Conservation (phyloP, 2,113 vertebrate genomes). For the Burhinus bistriatus region DNA sequence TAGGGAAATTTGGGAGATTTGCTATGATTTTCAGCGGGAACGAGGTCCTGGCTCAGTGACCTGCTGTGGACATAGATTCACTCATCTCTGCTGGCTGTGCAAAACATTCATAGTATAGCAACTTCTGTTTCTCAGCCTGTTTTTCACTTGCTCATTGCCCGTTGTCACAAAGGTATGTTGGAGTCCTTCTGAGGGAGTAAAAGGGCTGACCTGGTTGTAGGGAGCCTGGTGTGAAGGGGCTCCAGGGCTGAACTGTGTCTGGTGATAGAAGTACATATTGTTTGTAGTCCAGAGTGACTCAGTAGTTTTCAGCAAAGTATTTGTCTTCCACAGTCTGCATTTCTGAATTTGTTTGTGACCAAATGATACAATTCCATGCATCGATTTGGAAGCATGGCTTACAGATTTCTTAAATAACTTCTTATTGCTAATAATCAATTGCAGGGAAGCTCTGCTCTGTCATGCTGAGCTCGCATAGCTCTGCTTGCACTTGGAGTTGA, state of each 20-base stretch:
- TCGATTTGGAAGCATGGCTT: neutral
- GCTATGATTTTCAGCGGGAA: neutral
- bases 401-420: neutral
- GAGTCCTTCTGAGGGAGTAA: neutral
- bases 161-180: rapidly evolving
- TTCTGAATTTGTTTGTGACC: neutral
- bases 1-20: neutral
- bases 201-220: neutral
- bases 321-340: neutral
- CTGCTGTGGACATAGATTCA: neutral
- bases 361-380: neutral
- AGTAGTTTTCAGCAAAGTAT: neutral
- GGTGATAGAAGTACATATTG: neutral
- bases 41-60: neutral
- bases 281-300: neutral
- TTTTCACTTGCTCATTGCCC: neutral
- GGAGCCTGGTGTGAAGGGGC: neutral
- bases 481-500: neutral
- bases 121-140: neutral
- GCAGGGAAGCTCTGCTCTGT: neutral
- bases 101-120: neutral
- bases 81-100: neutral
- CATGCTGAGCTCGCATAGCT: neutral
- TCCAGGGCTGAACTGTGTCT: neutral
- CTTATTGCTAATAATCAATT: neutral